Base-by-base conservation (phyloP, 2,888 invertebrate species). In the Thymelicus lineola region DNA sequence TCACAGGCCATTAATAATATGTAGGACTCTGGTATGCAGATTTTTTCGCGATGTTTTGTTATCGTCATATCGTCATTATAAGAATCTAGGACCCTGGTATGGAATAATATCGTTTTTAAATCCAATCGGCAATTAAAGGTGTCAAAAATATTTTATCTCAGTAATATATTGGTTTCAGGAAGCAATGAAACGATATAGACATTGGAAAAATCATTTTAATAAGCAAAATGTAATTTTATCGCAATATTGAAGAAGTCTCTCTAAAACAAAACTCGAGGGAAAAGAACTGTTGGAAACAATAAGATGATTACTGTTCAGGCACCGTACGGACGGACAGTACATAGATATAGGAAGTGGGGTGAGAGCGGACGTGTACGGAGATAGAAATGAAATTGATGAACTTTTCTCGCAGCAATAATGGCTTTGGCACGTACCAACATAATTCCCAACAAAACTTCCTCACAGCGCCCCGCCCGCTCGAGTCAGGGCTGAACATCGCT, bases 371-470 rank as follows among this genome's bases (percentile, higher is more conserved):
- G 77, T 77, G 79, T 77, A 79, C 78, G 83, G 84, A 84, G 83
- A 85, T 84, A 90, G 89, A 91, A 93, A 94, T 93, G 90, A 94
- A 94, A 94, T 93, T 94, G 93, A 94, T 94, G 94, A 94, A 94
- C 93, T 94, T 94, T 94, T 92, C 92, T 92, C 90, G 85, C 90
- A 89, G 91, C 91, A 94, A 94, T 94, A 94, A 94, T 94, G 93
- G 93, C 93, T 93, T 91, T 93, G 92, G 94, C 94, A 94, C 94
- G 94, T 94, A 93, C 93, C 90, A 88, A 91, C 91, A 92, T 93
- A 91, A 92, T 93, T 93, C 91, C 88, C 87, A 84, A 83, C 89
- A 90, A 93, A 93, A 94, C 93, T 93, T 93, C 88, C 89, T 87
- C 88, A 83, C 89, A 85, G 85, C 83, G 80, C 83, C 83, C 83